These are phyloP conservation scores for Eupsittula cactorum DNA, from an alignment of 2,113 vertebrate genomes.

Conservation along the genomic window DNA sequence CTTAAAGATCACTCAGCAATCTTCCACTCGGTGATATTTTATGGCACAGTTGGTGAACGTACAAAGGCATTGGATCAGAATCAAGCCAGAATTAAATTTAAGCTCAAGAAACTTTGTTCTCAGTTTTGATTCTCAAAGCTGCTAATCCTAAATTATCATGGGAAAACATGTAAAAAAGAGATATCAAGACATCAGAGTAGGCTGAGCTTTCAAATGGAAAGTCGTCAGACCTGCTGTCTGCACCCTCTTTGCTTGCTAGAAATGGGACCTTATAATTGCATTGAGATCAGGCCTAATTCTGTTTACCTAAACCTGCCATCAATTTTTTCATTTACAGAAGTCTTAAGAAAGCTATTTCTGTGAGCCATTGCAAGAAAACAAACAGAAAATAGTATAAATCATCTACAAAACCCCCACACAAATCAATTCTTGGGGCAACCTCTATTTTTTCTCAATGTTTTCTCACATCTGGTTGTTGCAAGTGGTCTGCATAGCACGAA, in stretches of 20 bases:
- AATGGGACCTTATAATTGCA: neutral
- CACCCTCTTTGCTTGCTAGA: neutral
- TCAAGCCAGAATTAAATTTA: slow-evolving; percentile 57
- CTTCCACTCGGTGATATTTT: neutral
- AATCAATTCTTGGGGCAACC: neutral
- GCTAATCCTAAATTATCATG: slow-evolving; percentile 69
- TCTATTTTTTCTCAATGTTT: neutral
- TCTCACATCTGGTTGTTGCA: neutral
- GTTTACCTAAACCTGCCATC: neutral
- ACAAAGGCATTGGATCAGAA: slow-evolving; percentile 45
- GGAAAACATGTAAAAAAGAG: slow-evolving; percentile 16
- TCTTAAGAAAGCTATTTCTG: neutral
- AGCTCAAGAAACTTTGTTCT: slow-evolving; percentile 39
- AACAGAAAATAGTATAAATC: neutral
- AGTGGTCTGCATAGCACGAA: neutral
- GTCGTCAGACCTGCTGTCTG: slow-evolving; percentile 6
- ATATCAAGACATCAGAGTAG: neutral
- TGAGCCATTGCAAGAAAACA: neutral
- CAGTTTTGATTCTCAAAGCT: slow-evolving; percentile 46
- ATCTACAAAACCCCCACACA: neutral
- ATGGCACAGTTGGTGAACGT: neutral
- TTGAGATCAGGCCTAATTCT: neutral
- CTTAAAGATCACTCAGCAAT: neutral
- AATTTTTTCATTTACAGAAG: neutral
- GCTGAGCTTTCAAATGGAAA: neutral